Base-by-base conservation (phyloP, 2,797 vertebrate species). In the Steatocranus sp. region DNA sequence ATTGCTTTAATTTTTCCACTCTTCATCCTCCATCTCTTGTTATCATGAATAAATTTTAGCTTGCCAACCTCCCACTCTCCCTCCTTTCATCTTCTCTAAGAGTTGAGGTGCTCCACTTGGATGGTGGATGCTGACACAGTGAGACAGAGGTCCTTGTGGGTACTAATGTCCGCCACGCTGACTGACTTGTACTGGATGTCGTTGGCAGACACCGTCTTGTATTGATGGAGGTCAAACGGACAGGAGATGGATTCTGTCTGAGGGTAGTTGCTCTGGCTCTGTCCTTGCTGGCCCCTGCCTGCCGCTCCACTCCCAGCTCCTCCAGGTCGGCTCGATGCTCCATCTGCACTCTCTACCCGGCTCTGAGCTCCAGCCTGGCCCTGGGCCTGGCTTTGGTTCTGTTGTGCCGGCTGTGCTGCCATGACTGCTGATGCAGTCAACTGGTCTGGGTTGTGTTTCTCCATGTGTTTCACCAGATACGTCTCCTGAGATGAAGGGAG, bases 381-480 rank as follows among this genome's bases (percentile, higher is more conserved):
- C 61, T 94, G 97, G 90, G 94, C 94, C 82, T 95, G 97, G 49
- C 82, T 94, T 89, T 94, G 95, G 85, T 91, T 94, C 83, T 94
- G 96, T 38, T 95, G 95, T 79, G 95, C 93, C 0, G 95, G 83
- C 36, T 96, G 96, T 32, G 94, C 92, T 8, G 93, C 94, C 15
- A 92, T 92, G 8, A 94, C 95, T 51, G 94, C 94, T 5, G 96
- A 83, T 10, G 96, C 93, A 1, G 94, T 92, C 2, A 96, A 91
- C 88, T 97, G 96, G 90, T 99, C 98, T 80, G 98, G 97, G 94
- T 98, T 98, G 96, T 99, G 99, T 97, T 99, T 99, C 94, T 97
- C 96, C 98, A 99, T 99, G 95, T 99, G 99, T 96, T 99, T 99
- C 97, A 99, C 98, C 95, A 99, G 96, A 95, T 99, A 99, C 0